A percentile compares a stretch with the other conserved stretches of the same genome.
These are phyloP conservation scores for Anser cygnoides DNA, from an alignment of 2,113 vertebrate genomes.

Conservation along the genomic window DNA sequence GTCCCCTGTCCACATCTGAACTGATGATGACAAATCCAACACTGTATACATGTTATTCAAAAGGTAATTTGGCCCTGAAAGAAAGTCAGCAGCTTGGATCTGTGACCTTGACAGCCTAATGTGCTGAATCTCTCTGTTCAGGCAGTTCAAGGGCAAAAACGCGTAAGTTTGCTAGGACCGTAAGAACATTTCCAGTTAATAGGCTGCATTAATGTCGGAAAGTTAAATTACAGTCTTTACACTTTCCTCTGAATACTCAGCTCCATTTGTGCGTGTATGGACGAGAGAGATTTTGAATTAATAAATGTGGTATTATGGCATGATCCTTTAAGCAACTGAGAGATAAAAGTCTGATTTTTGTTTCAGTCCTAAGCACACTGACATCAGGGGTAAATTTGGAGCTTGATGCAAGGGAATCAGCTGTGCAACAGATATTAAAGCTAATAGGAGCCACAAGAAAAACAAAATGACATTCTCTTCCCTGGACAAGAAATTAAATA, in stretches of 20 bases:
- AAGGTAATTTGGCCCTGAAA: not conserved
- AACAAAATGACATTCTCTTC: slow-evolving; percentile 25
- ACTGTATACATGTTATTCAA: not conserved
- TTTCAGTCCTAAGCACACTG: slow-evolving; percentile 14
- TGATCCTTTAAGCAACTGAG: slow-evolving; percentile 37
- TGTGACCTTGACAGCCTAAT: not conserved
- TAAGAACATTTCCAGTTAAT: not conserved
- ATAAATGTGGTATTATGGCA: slow-evolving; percentile 32
- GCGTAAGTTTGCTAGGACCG: not conserved
- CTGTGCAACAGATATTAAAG: slow-evolving; percentile 13
- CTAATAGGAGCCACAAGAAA: slow-evolving; percentile 30
- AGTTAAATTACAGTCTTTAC: slow-evolving; percentile 3
- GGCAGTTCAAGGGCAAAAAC: not conserved
- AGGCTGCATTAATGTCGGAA: not conserved
- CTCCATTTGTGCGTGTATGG: not conserved
- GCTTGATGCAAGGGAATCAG: slow-evolving; percentile 25
- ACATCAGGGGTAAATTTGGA: slow-evolving; percentile 25
- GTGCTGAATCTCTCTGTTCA: not conserved
- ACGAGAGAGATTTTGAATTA: slow-evolving; percentile 45
- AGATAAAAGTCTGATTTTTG: slow-evolving; percentile 41
- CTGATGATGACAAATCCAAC: not conserved
- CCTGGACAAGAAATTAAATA: slow-evolving; percentile 45
- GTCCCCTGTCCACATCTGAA: fast-evolving
- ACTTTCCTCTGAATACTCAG: not conserved
- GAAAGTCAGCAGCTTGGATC: not conserved